Evolutionary conservation across 1,140 invertebrate species (phyloP).

Genomic region (Drosophila obscura): DNA sequence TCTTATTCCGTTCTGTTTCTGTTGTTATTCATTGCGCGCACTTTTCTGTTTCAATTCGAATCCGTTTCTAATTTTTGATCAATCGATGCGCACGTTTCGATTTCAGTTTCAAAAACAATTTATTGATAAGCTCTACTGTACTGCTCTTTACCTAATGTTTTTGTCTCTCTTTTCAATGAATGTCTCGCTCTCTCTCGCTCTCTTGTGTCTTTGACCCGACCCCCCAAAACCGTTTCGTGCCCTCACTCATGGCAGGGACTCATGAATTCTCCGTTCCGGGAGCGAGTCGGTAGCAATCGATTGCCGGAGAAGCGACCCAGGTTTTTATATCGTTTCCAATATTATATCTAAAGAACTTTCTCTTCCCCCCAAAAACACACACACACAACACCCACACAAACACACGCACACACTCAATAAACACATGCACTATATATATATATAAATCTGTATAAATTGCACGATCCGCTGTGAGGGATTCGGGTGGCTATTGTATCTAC

Average conservation of each 20-base stretch:
- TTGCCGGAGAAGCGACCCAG: slow-evolving; percentile 92
- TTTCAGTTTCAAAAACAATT: slow-evolving; percentile 19
- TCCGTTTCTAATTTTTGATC: slow-evolving; percentile 18
- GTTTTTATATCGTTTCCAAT: slow-evolving; percentile 85
- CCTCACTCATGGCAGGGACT: slow-evolving; percentile 85
- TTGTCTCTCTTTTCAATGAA: slow-evolving; percentile 50
- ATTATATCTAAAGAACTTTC: slow-evolving; percentile 27
- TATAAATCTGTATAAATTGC: slow-evolving; percentile 17
- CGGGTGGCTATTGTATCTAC: slow-evolving; percentile 26
- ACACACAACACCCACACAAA: slow-evolving; percentile 18
- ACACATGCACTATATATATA: slow-evolving; percentile 14
- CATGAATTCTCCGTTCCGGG: slow-evolving; percentile 92
- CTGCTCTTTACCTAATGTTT: slow-evolving; percentile 37
- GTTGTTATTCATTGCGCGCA: slow-evolving; percentile 37
- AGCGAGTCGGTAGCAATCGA: slow-evolving; percentile 93
- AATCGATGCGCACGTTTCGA: slow-evolving; percentile 34
- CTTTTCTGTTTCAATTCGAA: slow-evolving; percentile 27
- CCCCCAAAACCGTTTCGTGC: slow-evolving; percentile 26
- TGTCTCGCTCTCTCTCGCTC: slow-evolving; percentile 46
- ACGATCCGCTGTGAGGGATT: slow-evolving; percentile 34
- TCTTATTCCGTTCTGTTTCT: slow-evolving; percentile 2
- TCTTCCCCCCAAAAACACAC: slow-evolving; percentile 10
- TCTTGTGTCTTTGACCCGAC: slow-evolving; percentile 28
- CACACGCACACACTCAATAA: slow-evolving; percentile 26
- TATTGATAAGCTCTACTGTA: slow-evolving; percentile 19